A percentile compares a stretch with the other conserved stretches of the same genome.
phyloP scores from a whole-genome alignment of 64 coral and sea anemone species.

The Catalaphyllia jardinei region DNA sequence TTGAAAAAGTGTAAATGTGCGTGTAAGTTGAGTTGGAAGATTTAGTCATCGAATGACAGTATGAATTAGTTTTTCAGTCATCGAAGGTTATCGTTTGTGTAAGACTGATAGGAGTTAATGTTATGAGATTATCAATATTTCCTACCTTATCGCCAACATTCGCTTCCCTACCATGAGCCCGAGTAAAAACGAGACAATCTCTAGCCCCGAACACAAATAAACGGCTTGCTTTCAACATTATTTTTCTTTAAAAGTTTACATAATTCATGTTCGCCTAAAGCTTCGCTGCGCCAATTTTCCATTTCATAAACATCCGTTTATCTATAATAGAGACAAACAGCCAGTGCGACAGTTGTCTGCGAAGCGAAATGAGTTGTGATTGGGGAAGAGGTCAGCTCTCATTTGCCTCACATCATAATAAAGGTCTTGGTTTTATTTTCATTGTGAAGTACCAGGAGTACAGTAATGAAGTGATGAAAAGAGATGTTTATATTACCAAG shows the following conservation, averaged over 20 bases:
- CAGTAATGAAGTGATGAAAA: no score
- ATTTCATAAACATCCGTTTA: background rate
- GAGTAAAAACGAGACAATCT: background rate
- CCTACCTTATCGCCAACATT: background rate
- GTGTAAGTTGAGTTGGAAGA: background rate
- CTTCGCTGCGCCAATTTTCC: background rate
- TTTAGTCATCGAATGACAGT: background rate
- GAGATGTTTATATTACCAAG: no score
- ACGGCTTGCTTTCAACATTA: background rate
- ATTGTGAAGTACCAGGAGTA: no score
- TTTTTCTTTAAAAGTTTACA: background rate
- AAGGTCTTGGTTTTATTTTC: no score
- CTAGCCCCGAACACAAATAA: background rate
- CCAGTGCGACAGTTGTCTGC: background rate
- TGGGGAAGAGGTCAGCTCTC: background rate
- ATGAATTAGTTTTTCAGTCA: background rate
- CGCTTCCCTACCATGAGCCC: background rate
- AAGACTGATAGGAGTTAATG: no score
- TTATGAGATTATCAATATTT: background rate
- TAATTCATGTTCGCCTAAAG: slow-evolving; percentile 25
- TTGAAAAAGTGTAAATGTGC: no score
- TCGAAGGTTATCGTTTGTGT: background rate
- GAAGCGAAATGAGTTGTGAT: background rate
- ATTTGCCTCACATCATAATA: no score
- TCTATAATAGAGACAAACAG: background rate